Evolutionary conservation across 2,113 vertebrate genomes (phyloP).

Genomic region (Gallinago undulata): DNA sequence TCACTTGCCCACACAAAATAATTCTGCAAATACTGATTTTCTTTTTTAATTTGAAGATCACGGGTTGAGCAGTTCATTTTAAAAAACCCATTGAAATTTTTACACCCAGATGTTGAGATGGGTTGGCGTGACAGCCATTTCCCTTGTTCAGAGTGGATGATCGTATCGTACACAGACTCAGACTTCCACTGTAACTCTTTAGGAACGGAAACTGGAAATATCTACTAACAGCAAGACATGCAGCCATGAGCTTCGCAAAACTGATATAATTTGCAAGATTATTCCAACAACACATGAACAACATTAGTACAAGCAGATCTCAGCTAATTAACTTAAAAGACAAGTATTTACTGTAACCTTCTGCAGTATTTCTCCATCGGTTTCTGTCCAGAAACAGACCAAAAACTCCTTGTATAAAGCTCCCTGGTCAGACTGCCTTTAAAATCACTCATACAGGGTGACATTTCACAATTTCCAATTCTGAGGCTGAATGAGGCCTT

Average conservation of each 20-base stretch:
- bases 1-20: neutral
- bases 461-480: neutral
- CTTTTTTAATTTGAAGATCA: neutral
- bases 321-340: neutral
- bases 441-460: neutral
- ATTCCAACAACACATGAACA: neutral
- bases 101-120: neutral
- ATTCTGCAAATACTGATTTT: neutral
- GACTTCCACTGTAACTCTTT: neutral
- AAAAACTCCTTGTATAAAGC: neutral
- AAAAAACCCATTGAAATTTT: neutral
- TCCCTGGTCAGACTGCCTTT: neutral
- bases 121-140: neutral
- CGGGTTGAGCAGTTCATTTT: neutral
- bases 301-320: neutral
- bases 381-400: neutral
- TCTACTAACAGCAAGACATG: neutral
- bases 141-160: neutral
- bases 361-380: neutral
- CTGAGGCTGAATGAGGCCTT: neutral
- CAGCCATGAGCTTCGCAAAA: neutral
- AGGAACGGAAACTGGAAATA: neutral
- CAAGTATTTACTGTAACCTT: neutral
- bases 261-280: accelerated
- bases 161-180: neutral